phyloP scores from a whole-genome alignment of 2,113 vertebrate species.

The Progne subis region DNA sequence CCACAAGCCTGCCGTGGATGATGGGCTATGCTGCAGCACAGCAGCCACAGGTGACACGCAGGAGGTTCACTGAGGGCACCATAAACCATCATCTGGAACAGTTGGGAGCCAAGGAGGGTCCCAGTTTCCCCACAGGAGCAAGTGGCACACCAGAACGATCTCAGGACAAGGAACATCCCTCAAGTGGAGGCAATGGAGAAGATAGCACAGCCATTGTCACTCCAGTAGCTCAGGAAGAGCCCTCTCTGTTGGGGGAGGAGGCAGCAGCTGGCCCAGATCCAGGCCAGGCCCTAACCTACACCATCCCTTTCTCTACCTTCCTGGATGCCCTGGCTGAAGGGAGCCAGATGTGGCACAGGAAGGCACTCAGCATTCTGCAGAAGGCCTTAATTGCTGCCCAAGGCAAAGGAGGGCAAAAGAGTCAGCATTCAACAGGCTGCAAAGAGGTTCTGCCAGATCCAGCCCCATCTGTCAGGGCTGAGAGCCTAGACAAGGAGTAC shows the following conservation, averaged over 20 bases:
- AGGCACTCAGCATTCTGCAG: rapidly evolving
- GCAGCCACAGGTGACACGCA: no score
- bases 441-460: not conserved
- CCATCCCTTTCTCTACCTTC: not conserved
- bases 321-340: not conserved
- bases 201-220: not conserved
- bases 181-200: no score
- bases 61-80: not conserved
- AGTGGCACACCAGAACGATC: rapidly evolving
- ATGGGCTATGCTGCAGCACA: rapidly evolving
- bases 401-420: not conserved
- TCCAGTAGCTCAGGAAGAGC: not conserved
- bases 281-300: not conserved
- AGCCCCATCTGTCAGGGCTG: not conserved
- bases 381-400: not conserved
- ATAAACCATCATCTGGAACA: not conserved
- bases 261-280: not conserved
- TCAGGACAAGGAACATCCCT: not conserved
- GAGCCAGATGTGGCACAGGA: not conserved
- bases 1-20: rapidly evolving
- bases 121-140: no score
- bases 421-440: not conserved
- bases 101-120: not conserved
- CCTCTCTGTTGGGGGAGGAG: not conserved
- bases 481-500: not conserved